Evolutionary conservation across 2,797 vertebrate species (phyloP).

Genomic region (Amazonetta brasiliensis): DNA sequence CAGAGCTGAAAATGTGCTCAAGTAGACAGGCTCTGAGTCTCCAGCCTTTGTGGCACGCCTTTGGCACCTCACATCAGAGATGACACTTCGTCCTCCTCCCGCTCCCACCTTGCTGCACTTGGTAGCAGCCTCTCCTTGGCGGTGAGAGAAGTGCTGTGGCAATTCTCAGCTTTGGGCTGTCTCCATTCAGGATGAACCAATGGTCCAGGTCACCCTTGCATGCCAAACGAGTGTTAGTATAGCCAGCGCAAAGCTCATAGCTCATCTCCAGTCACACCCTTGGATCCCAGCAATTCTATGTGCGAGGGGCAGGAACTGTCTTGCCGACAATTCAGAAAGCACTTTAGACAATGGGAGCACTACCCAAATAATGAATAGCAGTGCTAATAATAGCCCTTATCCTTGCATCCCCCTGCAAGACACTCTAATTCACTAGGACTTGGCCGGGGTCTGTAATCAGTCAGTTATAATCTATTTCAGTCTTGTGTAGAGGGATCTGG

Average conservation of each 20-base stretch:
- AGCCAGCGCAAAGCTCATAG: background rate
- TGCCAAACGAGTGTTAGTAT: background rate
- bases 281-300: background rate
- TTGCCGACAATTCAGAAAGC: background rate
- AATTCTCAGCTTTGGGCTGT: background rate
- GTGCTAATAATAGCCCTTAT: constrained; percentile 24
- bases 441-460: constrained; percentile 16
- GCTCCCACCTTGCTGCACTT: background rate
- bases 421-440: background rate
- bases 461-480: constrained; percentile 31
- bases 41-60: too few relatives aligned
- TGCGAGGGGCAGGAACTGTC: background rate
- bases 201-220: background rate
- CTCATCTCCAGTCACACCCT: constrained; percentile 44
- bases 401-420: constrained; percentile 11
- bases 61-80: background rate
- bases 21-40: background rate
- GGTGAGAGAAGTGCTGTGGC: fast-evolving
- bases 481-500: constrained; percentile 19
- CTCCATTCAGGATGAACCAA: background rate
- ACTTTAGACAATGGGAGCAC: background rate
- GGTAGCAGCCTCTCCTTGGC: fast-evolving
- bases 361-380: constrained; percentile 12
- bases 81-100: background rate
- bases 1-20: background rate